Percentiles rank a stretch among this genome's conserved stretches.
These are phyloP conservation scores for Pristionchus entomophagus DNA, from an alignment of 2,888 invertebrate species.

Conservation along the genomic window DNA sequence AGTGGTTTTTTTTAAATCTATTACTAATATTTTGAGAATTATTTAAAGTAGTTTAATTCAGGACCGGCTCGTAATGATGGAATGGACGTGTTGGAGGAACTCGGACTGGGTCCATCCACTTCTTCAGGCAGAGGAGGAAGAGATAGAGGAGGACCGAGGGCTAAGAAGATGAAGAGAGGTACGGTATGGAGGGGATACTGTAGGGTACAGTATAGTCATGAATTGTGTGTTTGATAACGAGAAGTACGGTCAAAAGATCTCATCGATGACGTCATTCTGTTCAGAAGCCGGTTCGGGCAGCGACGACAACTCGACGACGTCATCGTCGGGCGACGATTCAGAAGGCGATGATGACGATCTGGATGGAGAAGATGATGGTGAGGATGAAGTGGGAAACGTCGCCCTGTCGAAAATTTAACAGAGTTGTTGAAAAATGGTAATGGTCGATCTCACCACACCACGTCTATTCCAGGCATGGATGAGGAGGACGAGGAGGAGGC, in stretches of 20 bases:
- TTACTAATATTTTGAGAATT: too few species aligned
- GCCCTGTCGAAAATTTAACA: neutral
- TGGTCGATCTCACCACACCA: conserved; percentile 1
- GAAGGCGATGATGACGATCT: conserved; percentile 70
- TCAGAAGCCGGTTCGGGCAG: conserved; percentile 37
- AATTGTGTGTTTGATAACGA: too few species aligned
- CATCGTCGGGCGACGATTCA: conserved; percentile 51
- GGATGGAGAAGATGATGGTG: conserved; percentile 62
- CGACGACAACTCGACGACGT: conserved; percentile 52
- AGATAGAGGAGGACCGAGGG: neutral
- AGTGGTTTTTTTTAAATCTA: too few species aligned
- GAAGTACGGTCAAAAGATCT: neutral
- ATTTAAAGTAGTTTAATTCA: neutral
- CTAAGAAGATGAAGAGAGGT: conserved; percentile 56
- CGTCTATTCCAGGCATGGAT: conserved; percentile 58
- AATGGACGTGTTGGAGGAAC: conserved; percentile 55
- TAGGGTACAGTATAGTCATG: too few species aligned
- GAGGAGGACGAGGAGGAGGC: conserved; percentile 69
- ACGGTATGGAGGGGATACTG: neutral
- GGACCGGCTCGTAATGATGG: conserved; percentile 51
- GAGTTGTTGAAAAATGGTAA: neutral
- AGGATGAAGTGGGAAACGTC: conserved; percentile 53
- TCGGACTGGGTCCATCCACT: conserved; percentile 46
- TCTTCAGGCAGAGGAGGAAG: neutral
- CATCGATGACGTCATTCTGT: neutral